Evolutionary conservation across 1,140 invertebrate species (phyloP), one percentile per base, ranked within the genome.

Genomic region (Caenorhabditis briggsae): DNA sequence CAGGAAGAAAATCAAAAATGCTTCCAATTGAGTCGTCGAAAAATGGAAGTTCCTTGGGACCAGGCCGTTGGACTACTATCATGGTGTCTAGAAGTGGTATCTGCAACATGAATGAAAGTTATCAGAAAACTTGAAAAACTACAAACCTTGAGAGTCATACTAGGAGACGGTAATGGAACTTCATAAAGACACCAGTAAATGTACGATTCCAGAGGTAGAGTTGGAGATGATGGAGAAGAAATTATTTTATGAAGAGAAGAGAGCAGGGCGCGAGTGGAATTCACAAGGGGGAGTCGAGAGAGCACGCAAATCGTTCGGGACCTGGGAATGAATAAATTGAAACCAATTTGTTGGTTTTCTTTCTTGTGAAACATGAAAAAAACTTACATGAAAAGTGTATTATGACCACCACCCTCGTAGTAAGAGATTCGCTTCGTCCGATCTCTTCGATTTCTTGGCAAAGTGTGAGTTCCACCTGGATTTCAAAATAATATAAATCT

Each of bases 151-250:
- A 90, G 56, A 5, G 74, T 84, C 33, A 88, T 89, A 2, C 97
- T 97, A 18, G 95, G 94, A 82, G 95, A 93, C 56, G 97, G 97
- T 86, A 98, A 94, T 90, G 96, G 96, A 53, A 98, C 95, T 93
- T 98, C 96, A 93, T 97, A 97, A 8, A 99, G 94, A 82, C 98
- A 94, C 93, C 98, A 98, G 93, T 97, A 97, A 0, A 99, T 95
- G 93, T 97, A 97, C 53, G 96, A 96, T 93, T 98, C 97, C 55
- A 98, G 93, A 2, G 94, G 92, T 96, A 88, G 93, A 85, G 2
- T 88, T 82, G 82, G 89, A 87, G 84, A 86, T 46, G 48, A 82
- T 89, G 89, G 20, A 90, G 89, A 48, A 88, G 70, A 56, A 88
- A 89, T 20, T 90, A 91, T 87, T 90, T 90, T 46, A 86, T 89